Evolutionary conservation across 2,797 vertebrate species (phyloP).

Genomic region (Zalophus californianus): DNA sequence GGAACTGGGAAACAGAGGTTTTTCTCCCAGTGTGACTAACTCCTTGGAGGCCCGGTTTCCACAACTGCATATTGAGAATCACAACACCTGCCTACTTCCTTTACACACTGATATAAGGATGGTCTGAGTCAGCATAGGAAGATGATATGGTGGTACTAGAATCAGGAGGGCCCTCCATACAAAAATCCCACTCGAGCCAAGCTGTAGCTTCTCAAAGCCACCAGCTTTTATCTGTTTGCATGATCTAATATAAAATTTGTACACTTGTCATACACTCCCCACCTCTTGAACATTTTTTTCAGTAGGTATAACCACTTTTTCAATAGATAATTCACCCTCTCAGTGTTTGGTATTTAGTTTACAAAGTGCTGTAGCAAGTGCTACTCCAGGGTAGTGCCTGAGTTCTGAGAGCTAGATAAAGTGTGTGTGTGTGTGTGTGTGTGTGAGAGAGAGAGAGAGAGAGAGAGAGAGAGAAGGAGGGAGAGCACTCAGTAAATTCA

Average conservation of each 20-base stretch:
- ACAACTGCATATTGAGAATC: background rate
- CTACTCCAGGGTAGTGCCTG: background rate
- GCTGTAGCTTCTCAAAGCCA: background rate
- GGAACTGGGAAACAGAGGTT: no score
- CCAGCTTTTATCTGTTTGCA: background rate
- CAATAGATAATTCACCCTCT: background rate
- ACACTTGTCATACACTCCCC: background rate
- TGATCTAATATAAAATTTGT: background rate
- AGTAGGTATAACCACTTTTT: background rate
- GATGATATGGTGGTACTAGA: background rate
- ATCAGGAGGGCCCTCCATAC: background rate
- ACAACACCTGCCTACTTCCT: background rate
- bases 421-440: background rate
- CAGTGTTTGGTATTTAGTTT: background rate
- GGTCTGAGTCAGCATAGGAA: background rate
- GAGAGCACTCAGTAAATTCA: background rate
- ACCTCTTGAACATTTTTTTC: background rate
- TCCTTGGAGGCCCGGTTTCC: background rate
- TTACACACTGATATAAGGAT: no score
- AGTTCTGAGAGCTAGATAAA: background rate
- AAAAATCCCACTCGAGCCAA: background rate
- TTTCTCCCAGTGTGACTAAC: background rate
- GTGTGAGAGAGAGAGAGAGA: background rate
- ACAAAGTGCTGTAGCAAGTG: background rate
- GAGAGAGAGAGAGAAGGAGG: background rate